Evolutionary conservation across 2,797 vertebrate genomes (phyloP).

Genomic region (Microhierax caerulescens): DNA sequence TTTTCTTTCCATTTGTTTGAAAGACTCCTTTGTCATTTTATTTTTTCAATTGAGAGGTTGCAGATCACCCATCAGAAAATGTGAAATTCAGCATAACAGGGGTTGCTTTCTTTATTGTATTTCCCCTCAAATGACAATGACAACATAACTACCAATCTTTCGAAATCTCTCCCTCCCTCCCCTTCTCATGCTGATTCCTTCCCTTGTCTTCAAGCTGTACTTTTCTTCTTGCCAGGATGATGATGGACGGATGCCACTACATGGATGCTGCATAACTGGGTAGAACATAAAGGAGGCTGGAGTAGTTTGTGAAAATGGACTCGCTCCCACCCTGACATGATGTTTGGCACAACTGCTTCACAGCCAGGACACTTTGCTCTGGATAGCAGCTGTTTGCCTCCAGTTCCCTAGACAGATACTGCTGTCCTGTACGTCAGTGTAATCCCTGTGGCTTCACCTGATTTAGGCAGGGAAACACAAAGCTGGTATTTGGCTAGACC

Average conservation of each 20-base stretch:
- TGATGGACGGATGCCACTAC: not conserved
- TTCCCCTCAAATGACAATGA: not conserved
- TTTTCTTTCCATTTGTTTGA: not conserved
- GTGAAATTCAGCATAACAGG: not conserved
- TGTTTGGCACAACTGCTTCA: constrained; percentile 25
- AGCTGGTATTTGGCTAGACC: not conserved
- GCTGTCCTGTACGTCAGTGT: not conserved
- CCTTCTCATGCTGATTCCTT: not conserved
- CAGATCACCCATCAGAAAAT: not conserved
- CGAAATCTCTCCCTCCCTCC: not conserved
- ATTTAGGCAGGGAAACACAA: not conserved
- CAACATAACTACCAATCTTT: not conserved
- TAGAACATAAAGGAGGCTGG: not conserved
- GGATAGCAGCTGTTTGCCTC: not conserved
- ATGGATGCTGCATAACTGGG: not conserved
- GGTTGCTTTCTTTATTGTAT: not conserved
- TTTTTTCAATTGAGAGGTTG: not conserved
- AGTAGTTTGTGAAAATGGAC: not conserved
- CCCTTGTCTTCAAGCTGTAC: not conserved
- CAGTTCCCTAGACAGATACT: not conserved
- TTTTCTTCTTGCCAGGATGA: not conserved
- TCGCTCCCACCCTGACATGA: not conserved
- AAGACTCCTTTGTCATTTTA: not conserved
- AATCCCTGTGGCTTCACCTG: not conserved
- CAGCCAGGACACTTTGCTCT: not conserved